Evolutionary conservation across 2,113 vertebrate species (phyloP).

Genomic region (Silurus asotus): DNA sequence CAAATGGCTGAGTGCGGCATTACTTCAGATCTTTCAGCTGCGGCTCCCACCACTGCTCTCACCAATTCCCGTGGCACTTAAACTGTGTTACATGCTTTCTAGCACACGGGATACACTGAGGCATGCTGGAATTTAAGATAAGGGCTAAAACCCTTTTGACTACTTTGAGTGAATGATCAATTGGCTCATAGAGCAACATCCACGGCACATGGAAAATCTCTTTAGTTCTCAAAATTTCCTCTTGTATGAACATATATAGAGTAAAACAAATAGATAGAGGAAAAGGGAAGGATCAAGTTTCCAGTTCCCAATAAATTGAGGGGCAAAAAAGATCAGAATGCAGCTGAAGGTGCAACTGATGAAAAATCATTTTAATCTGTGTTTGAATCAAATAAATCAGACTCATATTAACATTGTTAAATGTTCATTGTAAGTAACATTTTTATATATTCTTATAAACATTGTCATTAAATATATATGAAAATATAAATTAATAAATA

Average conservation of each 20-base stretch:
- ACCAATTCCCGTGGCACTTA: conserved; percentile 45
- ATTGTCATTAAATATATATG: no score
- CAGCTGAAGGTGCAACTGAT: neutral
- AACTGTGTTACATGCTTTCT: conserved; percentile 51
- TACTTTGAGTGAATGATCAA: conserved; percentile 35
- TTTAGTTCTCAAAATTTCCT: conserved; percentile 20
- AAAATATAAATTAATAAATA: neutral
- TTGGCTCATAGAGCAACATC: conserved; percentile 31
- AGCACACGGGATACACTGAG: conserved; percentile 37
- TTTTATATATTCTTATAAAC: no score
- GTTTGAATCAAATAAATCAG: conserved; percentile 23
- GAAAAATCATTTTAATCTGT: conserved; percentile 63
- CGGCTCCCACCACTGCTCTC: conserved; percentile 14
- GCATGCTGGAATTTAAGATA: conserved; percentile 46
- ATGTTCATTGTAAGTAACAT: conserved; percentile 6
- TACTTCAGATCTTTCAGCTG: conserved; percentile 27
- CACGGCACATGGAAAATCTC: conserved; percentile 23
- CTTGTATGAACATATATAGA: conserved; percentile 44
- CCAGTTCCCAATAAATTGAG: conserved; percentile 52
- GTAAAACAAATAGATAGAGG: conserved; percentile 18
- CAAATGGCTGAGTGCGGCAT: neutral
- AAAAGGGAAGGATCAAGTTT: conserved; percentile 33
- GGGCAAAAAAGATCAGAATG: conserved; percentile 8
- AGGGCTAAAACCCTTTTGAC: conserved; percentile 35
- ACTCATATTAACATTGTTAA: conserved; percentile 22